These are phyloP conservation scores for Xanthostigma xanthostigma DNA, from an alignment of 2,888 invertebrate species.

Conservation along the genomic window DNA sequence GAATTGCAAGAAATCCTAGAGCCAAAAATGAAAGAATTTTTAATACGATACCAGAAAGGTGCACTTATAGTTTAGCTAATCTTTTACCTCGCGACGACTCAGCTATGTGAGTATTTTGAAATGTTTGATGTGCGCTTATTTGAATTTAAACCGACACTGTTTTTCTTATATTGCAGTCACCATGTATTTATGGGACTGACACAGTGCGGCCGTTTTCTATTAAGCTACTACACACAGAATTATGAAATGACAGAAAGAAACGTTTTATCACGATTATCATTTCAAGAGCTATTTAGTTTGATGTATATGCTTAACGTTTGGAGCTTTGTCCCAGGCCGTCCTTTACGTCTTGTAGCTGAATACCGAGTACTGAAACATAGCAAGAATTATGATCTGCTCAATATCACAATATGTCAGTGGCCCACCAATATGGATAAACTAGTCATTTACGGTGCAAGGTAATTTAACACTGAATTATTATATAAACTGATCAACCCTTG, in stretches of 20 bases:
- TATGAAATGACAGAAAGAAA: neutral
- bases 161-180: constrained; percentile 39
- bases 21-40: constrained; percentile 28
- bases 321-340: constrained; percentile 27
- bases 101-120: constrained; percentile 18
- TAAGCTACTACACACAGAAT: constrained; percentile 51
- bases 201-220: constrained; percentile 82
- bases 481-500: no score
- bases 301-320: constrained; percentile 19
- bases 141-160: constrained; percentile 4
- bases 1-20: constrained; percentile 24
- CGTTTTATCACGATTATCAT: neutral
- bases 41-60: constrained; percentile 24
- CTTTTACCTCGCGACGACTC: constrained; percentile 16
- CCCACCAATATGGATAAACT: constrained; percentile 48
- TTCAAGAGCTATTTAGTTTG: neutral
- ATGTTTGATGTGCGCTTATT: neutral
- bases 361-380: constrained; percentile 28
- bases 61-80: constrained; percentile 20
- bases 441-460: constrained; percentile 54
- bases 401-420: constrained; percentile 56
- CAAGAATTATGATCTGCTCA: constrained; percentile 28
- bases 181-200: constrained; percentile 91
- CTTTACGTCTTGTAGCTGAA: constrained; percentile 23
- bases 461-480: constrained; percentile 18